Evolutionary conservation across 1,140 invertebrate species (phyloP), one percentile per base, ranked within the genome.

Genomic region (Cydia fagiglandana): DNA sequence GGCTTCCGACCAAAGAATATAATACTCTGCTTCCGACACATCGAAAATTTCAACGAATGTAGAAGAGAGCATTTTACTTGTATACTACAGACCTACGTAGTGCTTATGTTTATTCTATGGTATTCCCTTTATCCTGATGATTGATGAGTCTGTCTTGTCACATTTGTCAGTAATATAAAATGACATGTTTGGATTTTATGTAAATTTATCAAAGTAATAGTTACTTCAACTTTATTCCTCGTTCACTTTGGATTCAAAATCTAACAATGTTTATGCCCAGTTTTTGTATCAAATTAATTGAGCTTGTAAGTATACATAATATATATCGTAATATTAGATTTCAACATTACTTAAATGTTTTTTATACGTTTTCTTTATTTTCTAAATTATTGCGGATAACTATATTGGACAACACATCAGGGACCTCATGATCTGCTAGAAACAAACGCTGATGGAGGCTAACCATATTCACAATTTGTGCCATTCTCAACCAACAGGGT

Each of bases 241-340:
- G 5, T n/a, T n/a, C 15, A 70, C 13, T 34, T 30, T 34, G 2
- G 5, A 68, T n/a, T 30, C 66, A 17, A n/a, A 41, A 41, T 13
- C 6, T 24, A 12, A 86, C 68, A 80, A 91, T 91, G 90, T 82
- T 91, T 79, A 85, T 91, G 82, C 88, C 90, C 15, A 89, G 88
- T 4, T 90, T 88, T 80, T 34, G 90, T 64, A 86, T 91, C 45
- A 91, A 91, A 84, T 83, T 90, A 73, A 74, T 88, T 24, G 90
- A 91, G 83, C 80, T 91, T 77, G 89, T 91, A 80, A 84, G 83
- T 83, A 79, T 79, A 17, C 2, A 12, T 56, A 84, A 82, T 83
- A 79, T 79, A 17, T 7, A 12, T 56, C 1, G 45, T 47, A 47
- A 47, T 47, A 47, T 47, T 13, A 47, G 0, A 15, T 12, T 45